Evolutionary conservation across 2,113 vertebrate species (phyloP), one percentile per base, ranked within the genome.

Genomic region (Climacteris rufus): DNA sequence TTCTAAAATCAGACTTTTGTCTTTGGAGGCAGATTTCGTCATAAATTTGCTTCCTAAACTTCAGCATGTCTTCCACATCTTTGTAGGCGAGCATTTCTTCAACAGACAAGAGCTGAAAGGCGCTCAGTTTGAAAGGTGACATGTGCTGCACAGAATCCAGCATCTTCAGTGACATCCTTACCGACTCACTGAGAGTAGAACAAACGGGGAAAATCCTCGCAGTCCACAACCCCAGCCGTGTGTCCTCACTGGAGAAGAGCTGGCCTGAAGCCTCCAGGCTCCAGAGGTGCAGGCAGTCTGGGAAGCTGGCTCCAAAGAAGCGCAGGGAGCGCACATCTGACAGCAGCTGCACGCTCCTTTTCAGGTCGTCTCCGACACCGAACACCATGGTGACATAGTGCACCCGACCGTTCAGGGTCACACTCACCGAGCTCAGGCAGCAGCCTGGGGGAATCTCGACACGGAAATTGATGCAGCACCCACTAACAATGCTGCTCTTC

Each of bases 161-260:
- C 98, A 99, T 99, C 82, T 96, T 81, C 68, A 99, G 88, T 1
- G 99, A 98, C 70, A 79, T 17, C 9, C 83, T 94, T 37, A 98
- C 98, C 0, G 99, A 99, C 49, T 97, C 96, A 50, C 79, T 97
- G 61, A 95, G 95, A 78, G 98, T 98, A 3, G 94, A 86, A 83
- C 98, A 99, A 85, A 98, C 71, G 6, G 99, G 99, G 87, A 99
- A 99, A 89, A 99, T 97, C 76, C 98, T 96, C 4, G 98, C 98
- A 24, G 97, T 99, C 99, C 99, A 99, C 93, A 99, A 93, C 85
- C 98, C 98, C 57, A 98, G 54, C 28, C 6, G 6, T 2, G 92
- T 54, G 19, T 27, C 72, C 11, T 95, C 95, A 12, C 98, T 91
- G 5, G 98, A 99, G 97, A 99, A 99, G 27, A 97, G 97, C 64